Evolutionary conservation across 2,888 invertebrate genomes (phyloP).

Genomic region (Panzeria rudis): DNA sequence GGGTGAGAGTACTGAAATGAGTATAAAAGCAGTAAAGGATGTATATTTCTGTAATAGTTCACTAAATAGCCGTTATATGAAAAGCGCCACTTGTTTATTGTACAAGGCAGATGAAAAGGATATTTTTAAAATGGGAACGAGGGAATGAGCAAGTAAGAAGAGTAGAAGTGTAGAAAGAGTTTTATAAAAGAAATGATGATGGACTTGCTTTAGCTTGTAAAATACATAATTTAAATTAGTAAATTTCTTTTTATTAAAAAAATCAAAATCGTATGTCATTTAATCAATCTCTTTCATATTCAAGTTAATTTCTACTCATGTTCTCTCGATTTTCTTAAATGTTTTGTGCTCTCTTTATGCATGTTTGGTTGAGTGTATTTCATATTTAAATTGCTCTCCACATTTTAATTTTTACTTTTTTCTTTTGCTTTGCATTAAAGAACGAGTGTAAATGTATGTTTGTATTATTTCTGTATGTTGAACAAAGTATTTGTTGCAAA

Average conservation of each 20-base stretch:
- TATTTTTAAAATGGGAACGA: background rate
- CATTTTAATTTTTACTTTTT: conserved; percentile 18
- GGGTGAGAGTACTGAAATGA: background rate
- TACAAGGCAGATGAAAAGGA: background rate
- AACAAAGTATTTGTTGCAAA: conserved; percentile 61
- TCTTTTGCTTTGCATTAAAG: conserved; percentile 8
- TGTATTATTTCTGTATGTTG: conserved; percentile 23
- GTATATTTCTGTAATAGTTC: background rate
- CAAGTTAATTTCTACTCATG: background rate
- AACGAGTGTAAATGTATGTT: conserved; percentile 47
- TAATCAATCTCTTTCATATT: background rate
- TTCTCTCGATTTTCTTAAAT: background rate
- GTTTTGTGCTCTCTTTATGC: background rate
- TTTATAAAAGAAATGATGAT: background rate
- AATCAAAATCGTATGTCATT: background rate
- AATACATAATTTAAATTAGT: background rate
- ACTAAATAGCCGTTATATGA: background rate
- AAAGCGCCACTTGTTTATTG: conserved; percentile 34
- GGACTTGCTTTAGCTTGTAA: background rate
- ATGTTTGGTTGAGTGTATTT: conserved; percentile 49
- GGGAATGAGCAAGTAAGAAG: background rate
- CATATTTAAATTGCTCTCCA: conserved; percentile 13
- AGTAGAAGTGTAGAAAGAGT: background rate
- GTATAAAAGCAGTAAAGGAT: conserved; percentile 7
- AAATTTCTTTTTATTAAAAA: background rate